A percentile compares a stretch with the other conserved stretches of the same genome.
phyloP scores from a whole-genome alignment of 2,888 invertebrate species.

The Brachynemurus nebulosus region DNA sequence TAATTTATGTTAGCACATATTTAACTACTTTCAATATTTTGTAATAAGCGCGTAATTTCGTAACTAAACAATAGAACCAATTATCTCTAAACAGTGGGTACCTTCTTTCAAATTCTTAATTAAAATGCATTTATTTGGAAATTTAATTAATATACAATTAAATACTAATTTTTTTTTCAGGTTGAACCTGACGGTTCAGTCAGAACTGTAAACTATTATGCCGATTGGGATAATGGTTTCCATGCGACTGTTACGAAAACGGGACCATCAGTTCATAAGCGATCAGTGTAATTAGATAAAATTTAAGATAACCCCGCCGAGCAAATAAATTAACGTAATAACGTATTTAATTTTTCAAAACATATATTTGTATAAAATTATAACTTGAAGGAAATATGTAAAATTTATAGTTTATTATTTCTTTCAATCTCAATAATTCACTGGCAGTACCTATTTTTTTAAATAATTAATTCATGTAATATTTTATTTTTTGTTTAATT shows the following conservation, averaged over 20 bases:
- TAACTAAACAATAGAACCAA: no score
- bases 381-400: background rate
- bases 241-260: slow-evolving; percentile 55
- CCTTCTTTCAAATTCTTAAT: background rate
- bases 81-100: background rate
- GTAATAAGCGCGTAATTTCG: no score
- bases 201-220: slow-evolving; percentile 58
- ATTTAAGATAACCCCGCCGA: background rate
- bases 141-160: no score
- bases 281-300: background rate
- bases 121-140: background rate
- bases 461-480: background rate
- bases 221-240: slow-evolving; percentile 68
- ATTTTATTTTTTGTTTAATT: background rate
- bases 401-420: background rate
- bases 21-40: no score
- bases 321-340: background rate
- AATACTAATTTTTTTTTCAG: slow-evolving; percentile 28
- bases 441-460: background rate
- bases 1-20: no score
- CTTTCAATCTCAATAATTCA: no score
- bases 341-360: background rate
- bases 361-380: background rate
- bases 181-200: slow-evolving; percentile 64
- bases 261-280: slow-evolving; percentile 4